A percentile compares a stretch with the other conserved stretches of the same genome.
These are phyloP conservation scores for Cebus imitator DNA, from an alignment of 2,113 vertebrate genomes.

Conservation along the genomic window DNA sequence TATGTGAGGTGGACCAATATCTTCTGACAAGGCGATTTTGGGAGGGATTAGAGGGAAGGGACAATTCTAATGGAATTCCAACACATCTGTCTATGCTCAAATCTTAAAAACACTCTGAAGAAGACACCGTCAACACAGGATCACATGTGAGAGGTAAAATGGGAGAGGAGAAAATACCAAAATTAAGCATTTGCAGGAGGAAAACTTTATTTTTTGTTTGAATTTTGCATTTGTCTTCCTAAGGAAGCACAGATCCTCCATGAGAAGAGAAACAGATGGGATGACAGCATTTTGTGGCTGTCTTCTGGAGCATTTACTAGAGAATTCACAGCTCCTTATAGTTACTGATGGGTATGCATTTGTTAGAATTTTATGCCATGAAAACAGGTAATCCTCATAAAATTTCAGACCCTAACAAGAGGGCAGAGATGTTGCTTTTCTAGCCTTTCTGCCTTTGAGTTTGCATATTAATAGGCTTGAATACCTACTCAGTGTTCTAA, in stretches of 20 bases:
- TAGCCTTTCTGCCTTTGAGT: neutral
- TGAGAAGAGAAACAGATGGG: slow-evolving; percentile 37
- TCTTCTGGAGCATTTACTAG: slow-evolving; percentile 47
- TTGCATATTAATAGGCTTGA: slow-evolving; percentile 41
- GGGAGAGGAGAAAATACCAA: neutral
- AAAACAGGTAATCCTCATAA: slow-evolving; percentile 67
- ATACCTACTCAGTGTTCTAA: slow-evolving; percentile 13
- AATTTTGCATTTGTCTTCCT: slow-evolving; percentile 24
- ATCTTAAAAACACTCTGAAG: neutral
- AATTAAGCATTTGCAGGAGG: neutral
- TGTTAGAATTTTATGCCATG: slow-evolving; percentile 52
- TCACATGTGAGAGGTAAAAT: neutral
- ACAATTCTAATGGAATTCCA: neutral
- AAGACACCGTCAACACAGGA: neutral
- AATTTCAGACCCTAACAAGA: slow-evolving; percentile 44
- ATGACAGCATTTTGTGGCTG: neutral
- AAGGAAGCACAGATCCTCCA: neutral
- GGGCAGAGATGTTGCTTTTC: neutral
- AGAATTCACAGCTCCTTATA: neutral
- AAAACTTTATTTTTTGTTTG: neutral
- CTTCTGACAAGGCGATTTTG: neutral
- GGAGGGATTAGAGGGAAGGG: neutral
- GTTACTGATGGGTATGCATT: neutral
- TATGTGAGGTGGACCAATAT: neutral
- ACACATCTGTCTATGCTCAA: neutral